Base-by-base conservation (phyloP, 2,888 invertebrate species). In the Drosophila formosana region DNA sequence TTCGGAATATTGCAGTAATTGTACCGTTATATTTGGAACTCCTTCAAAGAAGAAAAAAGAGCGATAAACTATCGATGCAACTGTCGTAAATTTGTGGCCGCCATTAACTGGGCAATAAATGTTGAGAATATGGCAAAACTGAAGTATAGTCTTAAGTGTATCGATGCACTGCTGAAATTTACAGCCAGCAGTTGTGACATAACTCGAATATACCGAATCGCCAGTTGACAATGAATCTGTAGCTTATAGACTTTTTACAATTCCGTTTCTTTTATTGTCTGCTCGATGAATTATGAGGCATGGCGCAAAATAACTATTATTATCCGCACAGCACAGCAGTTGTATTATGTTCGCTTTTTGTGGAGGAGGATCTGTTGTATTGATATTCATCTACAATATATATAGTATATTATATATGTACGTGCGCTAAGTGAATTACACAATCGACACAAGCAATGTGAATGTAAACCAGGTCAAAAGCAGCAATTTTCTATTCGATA, bases 401-500 rank as follows among this genome's bases (percentile, higher is more conserved):
- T 30, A 30, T 7, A n/a, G n/a, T n/a, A n/a, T n/a, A n/a, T n/a
- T n/a, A n/a, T n/a, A n/a, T n/a, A n/a, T n/a, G n/a, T n/a, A n/a
- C n/a, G 69, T 66, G 66, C 55, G 11, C 37, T 45, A 32, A n/a
- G 26, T 34, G 37, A 25, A 53, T 53, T 63, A 55, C 32, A 55
- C 47, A 53, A 53, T 52, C 18, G 18, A 1, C 18, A 13, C 9
- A 3, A 13, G 11, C 25, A 30, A 37, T 53, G 39, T 58, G 37
- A 79, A 76, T 79, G 69, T 76, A 76, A 76, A 76, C 80, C 80
- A 75, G 75, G 75, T 75, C 76, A 76, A 39, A 56, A 58, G 43
- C 37, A n/a, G 18, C 41, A 41, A 13, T 39, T 39, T 46, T 60
- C 26, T 56, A 64, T 37, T 41, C 13, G 2, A 39, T 6, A 9